Base-by-base conservation (phyloP, 2,888 invertebrate species). In the Hyalella azteca region DNA sequence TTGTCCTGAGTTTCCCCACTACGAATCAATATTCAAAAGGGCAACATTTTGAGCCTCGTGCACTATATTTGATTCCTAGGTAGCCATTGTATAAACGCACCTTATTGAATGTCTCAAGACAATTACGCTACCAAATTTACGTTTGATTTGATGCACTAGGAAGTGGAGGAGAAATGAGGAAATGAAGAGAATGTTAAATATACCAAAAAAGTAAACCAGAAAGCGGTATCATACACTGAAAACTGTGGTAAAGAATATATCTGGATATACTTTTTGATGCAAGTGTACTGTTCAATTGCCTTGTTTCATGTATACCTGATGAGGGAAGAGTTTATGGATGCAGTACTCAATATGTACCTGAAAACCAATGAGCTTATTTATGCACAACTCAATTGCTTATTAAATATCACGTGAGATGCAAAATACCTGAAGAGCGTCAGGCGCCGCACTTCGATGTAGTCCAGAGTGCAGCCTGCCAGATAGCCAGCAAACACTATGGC, bases 381-480 rank as follows among this genome's bases (percentile, higher is more conserved):
- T 45, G 13, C 3, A 45, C 19, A 15, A 45, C 13, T 45, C 11
- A 45, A 45, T 11, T 45, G 45, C 15, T 45, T 45, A 15, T 11
- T 45, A 45, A 11, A 11, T 7, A 29, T 22, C 5, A 54, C 7
- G 3, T 26, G 29, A 54, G 11, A 26, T 54, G 13, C 22, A 54
- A 0, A 4, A 15, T 36, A 66, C 66, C 66, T 66, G 66, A 66
- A 66, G 29, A 66, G 22, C 7, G 22, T 29, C 13, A 66, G 66
- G 36, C 66, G 66, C 36, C 36, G 32, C 32, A 66, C 66, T 66
- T 66, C 66, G 5, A 36, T 36, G 66, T 66, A 66, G 19, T 66
- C 66, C 0, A 66, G 36, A 39, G 13, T 13, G 1, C 36, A 32
- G 19, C 66, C 66, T 36, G 36, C 36, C 9, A 4, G 11, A 29